A percentile compares a stretch with the other conserved stretches of the same genome.
Conservation (phyloP, 2,797 vertebrate genomes). For the Bovichtus diacanthus region DNA sequence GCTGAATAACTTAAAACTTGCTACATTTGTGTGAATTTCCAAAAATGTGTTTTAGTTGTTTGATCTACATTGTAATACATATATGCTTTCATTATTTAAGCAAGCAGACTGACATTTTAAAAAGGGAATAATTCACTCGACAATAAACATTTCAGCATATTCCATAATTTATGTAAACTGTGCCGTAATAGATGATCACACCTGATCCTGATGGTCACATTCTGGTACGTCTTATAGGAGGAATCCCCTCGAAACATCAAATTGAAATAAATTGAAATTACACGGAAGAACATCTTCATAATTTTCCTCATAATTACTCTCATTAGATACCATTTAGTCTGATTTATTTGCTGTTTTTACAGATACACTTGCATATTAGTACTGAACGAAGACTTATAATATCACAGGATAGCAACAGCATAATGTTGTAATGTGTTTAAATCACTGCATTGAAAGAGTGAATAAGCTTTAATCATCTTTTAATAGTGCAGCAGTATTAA, state of each 20-base stretch:
- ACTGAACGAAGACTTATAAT: not conserved
- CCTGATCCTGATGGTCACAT: not conserved
- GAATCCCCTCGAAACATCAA: slow-evolving; percentile 29
- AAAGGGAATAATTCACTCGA: not conserved
- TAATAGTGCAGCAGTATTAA: not conserved
- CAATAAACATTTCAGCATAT: not conserved
- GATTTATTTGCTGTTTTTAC: slow-evolving; percentile 59
- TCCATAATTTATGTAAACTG: not conserved
- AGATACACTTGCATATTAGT: not conserved
- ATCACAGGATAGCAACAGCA: not conserved
- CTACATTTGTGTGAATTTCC: not conserved
- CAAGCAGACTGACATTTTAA: not conserved
- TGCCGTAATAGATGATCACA: not conserved
- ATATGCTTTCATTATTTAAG: not conserved
- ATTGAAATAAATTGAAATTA: slow-evolving; percentile 66
- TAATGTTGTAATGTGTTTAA: not conserved
- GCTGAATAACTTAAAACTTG: slow-evolving; percentile 19
- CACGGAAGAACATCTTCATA: slow-evolving; percentile 55
- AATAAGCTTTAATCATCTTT: not conserved
- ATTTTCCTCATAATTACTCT: slow-evolving; percentile 65
- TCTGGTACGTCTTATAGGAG: not conserved
- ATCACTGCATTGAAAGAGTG: not conserved
- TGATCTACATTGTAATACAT: not conserved
- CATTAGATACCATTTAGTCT: slow-evolving; percentile 60
- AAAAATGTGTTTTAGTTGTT: not conserved